Base-by-base conservation (phyloP, 2,888 invertebrate genomes). In the Epinotia brunnichana region DNA sequence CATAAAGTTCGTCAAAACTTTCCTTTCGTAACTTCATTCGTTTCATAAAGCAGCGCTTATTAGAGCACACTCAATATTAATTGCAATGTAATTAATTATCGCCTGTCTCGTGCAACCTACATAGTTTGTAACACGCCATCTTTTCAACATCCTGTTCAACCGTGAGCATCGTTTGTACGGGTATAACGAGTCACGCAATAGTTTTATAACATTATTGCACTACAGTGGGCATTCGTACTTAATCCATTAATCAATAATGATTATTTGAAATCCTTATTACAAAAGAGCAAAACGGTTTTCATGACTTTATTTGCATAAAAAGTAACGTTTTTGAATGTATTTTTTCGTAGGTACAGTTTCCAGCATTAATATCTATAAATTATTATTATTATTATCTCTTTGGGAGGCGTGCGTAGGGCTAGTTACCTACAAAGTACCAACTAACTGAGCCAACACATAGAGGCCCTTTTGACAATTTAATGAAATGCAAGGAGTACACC, bases 41-140 rank as follows among this genome's bases (percentile, higher is more conserved):
- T 29, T 57, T 9, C 35, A 15, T 15, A 53, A 53, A 53, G 29
- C 24, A 57, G 57, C 5, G 15, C 11, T 21, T 51, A 63, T 53
- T 9, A 35, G 15, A 10, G 15, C n/a, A 19, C 21, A 66, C 54
- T 21, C 17, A 35, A 66, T 66, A 66, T 66, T 39, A 64, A 64
- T 64, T 39, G 64, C 39, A 39, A 64, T 21, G 54, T 54, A 64
- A 64, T 64, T 66, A 66, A 66, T 66, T 66, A 66, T 68, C 39
- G 39, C 56, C 56, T 54, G 56, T 72, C 72, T 21, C 35, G 67
- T 44, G 44, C 56, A 72, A 72, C 68, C 72, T 62, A 72, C 68
- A 68, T 62, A 72, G 67, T 68, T 72, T 21, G 71, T 19, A 56
- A 39, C 72, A 72, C 72, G 72, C 72, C 72, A 72, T 62, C 72